These are phyloP conservation scores for Anolis apletophallus DNA, from an alignment of 2,797 vertebrate genomes.

Conservation along the genomic window DNA sequence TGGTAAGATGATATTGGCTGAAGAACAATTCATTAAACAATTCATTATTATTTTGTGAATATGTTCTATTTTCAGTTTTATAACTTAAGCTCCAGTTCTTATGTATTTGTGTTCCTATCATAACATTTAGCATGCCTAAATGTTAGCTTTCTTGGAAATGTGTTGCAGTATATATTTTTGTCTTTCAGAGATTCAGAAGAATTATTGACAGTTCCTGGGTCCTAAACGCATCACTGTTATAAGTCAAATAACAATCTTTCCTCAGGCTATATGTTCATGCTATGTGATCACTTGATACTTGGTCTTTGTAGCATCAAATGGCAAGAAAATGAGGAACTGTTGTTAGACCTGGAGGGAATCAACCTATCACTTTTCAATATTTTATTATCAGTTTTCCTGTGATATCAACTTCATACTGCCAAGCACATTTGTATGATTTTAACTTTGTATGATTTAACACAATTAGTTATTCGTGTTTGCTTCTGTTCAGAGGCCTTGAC, in stretches of 20 bases:
- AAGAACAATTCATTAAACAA: background rate
- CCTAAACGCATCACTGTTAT: conserved; percentile 70
- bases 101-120: conserved; percentile 27
- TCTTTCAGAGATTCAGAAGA: conserved; percentile 65
- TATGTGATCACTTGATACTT: conserved; percentile 70
- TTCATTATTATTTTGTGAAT: conserved; percentile 10
- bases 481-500: conserved; percentile 49
- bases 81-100: conserved; percentile 37
- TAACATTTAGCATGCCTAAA: conserved; percentile 39
- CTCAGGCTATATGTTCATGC: conserved; percentile 70
- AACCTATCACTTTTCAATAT: conserved; percentile 48
- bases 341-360: conserved; percentile 50
- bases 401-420: conserved; percentile 67
- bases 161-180: conserved; percentile 64
- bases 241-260: conserved; percentile 72
- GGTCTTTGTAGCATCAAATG: conserved; percentile 55
- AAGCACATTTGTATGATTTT: conserved; percentile 54
- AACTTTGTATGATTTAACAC: conserved; percentile 50
- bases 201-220: conserved; percentile 69
- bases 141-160: conserved; percentile 46
- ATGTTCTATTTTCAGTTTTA: conserved; percentile 2
- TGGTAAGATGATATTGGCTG: background rate
- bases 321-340: conserved; percentile 48
- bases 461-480: conserved; percentile 62
- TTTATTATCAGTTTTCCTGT: conserved; percentile 70